Evolutionary conservation across 2,113 vertebrate genomes (phyloP).

Genomic region (Archilochus colubris): DNA sequence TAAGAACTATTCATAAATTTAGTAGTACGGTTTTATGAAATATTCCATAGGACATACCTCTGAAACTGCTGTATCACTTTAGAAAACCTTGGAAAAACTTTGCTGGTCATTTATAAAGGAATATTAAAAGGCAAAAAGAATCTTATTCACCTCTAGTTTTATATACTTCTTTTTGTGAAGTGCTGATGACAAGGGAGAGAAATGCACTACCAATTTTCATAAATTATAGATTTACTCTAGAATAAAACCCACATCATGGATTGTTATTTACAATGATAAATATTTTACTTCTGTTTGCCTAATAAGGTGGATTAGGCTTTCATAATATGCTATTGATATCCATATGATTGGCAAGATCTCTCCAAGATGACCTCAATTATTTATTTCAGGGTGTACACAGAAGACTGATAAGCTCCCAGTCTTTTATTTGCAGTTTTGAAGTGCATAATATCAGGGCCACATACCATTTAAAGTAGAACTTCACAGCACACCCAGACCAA

Average conservation of each 20-base stretch:
- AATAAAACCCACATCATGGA: background rate
- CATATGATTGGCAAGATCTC: background rate
- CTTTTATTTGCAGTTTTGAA: background rate
- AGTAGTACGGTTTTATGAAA: background rate
- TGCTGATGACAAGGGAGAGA: background rate
- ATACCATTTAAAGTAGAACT: background rate
- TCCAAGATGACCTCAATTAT: background rate
- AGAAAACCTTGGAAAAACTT: background rate
- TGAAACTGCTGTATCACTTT: background rate
- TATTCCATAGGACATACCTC: background rate
- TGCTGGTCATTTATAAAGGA: background rate
- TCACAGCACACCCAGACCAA: background rate
- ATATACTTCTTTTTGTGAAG: background rate
- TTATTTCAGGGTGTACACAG: background rate
- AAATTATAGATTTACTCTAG: background rate
- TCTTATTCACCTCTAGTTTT: background rate
- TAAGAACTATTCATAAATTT: background rate
- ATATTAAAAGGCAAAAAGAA: background rate
- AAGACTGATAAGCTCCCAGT: background rate
- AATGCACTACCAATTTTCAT: background rate
- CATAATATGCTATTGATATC: background rate
- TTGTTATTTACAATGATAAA: background rate
- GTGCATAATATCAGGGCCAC: background rate
- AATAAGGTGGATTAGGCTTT: background rate
- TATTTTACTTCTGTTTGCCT: slow-evolving; percentile 2